Base-by-base conservation (phyloP, 2,888 invertebrate genomes). In the Trichopria drosophilae region DNA sequence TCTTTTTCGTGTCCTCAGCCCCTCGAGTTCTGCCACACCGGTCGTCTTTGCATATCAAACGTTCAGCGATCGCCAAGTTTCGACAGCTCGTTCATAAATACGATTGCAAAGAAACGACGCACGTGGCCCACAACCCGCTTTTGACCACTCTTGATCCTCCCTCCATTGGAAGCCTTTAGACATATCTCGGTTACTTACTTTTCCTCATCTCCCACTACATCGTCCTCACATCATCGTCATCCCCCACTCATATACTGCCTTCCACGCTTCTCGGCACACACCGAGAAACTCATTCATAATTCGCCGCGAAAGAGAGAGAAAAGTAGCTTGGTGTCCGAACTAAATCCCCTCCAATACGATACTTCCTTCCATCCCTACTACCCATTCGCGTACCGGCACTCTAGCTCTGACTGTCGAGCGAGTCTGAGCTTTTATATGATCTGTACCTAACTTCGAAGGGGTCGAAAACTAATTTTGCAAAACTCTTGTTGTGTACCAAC, bases 251-350 rank as follows among this genome's bases (percentile, higher is more conserved):
- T 47, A 61, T 57, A 58, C 62, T 57, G 58, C 63, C 55, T 57
- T 48, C 54, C 55, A 49, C 54, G 51, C 26, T 46, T 46, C 53
- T 53, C 53, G 53, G 47, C 46, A 55, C 39, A 49, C 54, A 57
- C 51, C 57, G 46, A 58, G 58, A 53, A 46, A 64, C 70, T 73
- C 72, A 72, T 72, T 73, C 73, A 73, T 72, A 71, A 73, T 68
- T 73, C 69, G 66, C 62, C 60, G 64, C 55, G 44, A 13, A 46
- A 26, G 40, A 42, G 41, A 29, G 45, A 35, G 42, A 46, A 46
- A 39, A 50, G 47, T 24, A 31, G 16, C 37, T 19, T 35, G 9
- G 7, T 26, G 7, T 9, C 7, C 7, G n/a, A 26, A n/a, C n/a
- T n/a, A n/a, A n/a, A n/a, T 28, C n/a, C 28, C 51, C 40, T 40